Conservation (phyloP, 2,888 invertebrate species). For the Hoplodrina blanda region DNA sequence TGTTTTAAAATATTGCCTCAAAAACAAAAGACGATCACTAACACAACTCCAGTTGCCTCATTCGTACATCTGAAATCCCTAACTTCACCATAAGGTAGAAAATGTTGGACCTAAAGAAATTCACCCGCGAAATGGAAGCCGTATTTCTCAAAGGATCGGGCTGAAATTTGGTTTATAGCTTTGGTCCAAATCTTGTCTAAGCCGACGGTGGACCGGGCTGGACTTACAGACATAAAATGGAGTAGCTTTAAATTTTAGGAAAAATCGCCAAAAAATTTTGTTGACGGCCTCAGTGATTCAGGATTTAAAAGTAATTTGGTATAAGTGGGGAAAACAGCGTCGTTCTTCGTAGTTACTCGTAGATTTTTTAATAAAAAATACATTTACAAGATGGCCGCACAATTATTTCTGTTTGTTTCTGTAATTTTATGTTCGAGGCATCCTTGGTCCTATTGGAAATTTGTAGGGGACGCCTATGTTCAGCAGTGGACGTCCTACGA, state of each 20-base stretch:
- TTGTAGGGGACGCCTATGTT: too few species aligned
- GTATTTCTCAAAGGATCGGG: conserved; percentile 56
- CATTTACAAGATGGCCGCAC: not conserved
- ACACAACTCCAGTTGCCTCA: conserved; percentile 11
- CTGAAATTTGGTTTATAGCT: conserved; percentile 59
- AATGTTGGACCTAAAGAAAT: conserved; percentile 55
- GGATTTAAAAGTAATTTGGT: conserved; percentile 1
- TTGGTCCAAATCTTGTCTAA: conserved; percentile 51
- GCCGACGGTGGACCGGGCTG: conserved; percentile 37
- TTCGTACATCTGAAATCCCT: conserved; percentile 24
- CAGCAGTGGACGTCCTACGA: too few species aligned
- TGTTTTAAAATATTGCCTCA: not conserved
- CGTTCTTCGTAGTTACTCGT: not conserved
- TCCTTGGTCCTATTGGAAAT: too few species aligned
- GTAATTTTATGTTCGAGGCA: not conserved
- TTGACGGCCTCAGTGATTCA: not conserved
- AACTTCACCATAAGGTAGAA: conserved; percentile 42
- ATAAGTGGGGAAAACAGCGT: not conserved
- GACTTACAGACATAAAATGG: conserved; percentile 37
- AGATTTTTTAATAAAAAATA: not conserved
- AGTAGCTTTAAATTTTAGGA: conserved; percentile 39
- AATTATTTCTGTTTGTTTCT: not conserved
- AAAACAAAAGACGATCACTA: conserved; percentile 1
- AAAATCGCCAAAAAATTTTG: conserved; percentile 10
- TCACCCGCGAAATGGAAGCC: conserved; percentile 53